Evolutionary conservation across 2,888 invertebrate species (phyloP).

Genomic region (Andrena flavipes): DNA sequence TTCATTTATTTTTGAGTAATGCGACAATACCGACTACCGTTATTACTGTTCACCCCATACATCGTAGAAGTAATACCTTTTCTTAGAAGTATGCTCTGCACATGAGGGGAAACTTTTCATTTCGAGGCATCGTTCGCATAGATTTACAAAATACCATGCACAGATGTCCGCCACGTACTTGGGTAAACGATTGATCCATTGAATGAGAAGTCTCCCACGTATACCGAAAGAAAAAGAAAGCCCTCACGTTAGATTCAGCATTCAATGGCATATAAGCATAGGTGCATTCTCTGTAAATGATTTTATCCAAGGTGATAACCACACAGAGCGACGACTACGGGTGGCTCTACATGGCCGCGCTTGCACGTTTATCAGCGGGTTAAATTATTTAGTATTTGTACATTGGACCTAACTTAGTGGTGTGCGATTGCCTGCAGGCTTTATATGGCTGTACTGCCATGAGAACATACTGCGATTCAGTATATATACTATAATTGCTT

Average conservation of each 20-base stretch:
- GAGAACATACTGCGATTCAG: conserved; percentile 63
- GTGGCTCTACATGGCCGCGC: conserved; percentile 64
- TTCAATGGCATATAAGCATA: conserved; percentile 68
- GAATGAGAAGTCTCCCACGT: conserved; percentile 68
- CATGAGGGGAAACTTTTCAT: conserved; percentile 69
- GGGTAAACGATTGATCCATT: conserved; percentile 16
- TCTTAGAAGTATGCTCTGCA: conserved; percentile 70
- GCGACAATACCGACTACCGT: conserved; percentile 37
- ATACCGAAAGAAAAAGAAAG: conserved; percentile 36
- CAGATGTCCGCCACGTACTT: conserved; percentile 15
- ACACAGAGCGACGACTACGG: conserved; percentile 65
- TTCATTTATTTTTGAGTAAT: conserved; percentile 39
- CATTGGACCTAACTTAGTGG: conserved; percentile 76
- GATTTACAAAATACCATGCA: conserved; percentile 21
- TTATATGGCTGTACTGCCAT: conserved; percentile 69
- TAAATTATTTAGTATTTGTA: conserved; percentile 70
- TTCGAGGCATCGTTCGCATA: conserved; percentile 34
- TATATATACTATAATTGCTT: conserved; percentile 62
- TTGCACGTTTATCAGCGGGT: conserved; percentile 74
- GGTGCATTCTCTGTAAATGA: conserved; percentile 68
- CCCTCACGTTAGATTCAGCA: conserved; percentile 67
- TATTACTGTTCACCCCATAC: conserved; percentile 46
- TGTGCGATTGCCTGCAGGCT: conserved; percentile 80
- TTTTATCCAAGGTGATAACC: conserved; percentile 57
- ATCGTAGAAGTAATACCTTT: conserved; percentile 56